Percentiles rank a stretch among this genome's conserved stretches.
Evolutionary conservation across 2,113 vertebrate species (phyloP).

Genomic region (Microcebus murinus): DNA sequence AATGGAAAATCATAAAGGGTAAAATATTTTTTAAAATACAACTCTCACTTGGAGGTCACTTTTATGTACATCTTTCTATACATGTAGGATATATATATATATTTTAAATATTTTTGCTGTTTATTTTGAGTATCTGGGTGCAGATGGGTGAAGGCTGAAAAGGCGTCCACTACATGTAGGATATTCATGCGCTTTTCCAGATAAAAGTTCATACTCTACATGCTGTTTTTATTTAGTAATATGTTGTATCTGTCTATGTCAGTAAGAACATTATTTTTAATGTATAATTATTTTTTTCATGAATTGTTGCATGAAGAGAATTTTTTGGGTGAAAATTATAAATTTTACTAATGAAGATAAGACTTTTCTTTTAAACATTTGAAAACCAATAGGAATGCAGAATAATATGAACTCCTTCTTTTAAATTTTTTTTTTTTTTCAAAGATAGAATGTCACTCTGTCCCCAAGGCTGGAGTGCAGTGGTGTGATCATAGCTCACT

Average conservation of each 20-base stretch:
- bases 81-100: neutral
- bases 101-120: too few species aligned
- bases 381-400: neutral
- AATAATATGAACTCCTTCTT: neutral
- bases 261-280: neutral
- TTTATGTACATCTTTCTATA: neutral
- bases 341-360: neutral
- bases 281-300: slow-evolving; percentile 28
- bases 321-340: neutral
- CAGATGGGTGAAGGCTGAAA: too few species aligned
- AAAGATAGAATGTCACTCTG: too few species aligned
- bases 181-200: neutral
- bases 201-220: neutral
- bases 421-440: too few species aligned
- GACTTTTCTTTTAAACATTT: neutral
- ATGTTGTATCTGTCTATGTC: slow-evolving; percentile 6
- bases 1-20: neutral
- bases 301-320: neutral
- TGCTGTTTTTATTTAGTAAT: neutral
- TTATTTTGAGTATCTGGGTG: too few species aligned
- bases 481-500: too few species aligned
- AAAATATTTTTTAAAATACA: neutral
- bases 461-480: too few species aligned
- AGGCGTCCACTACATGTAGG: too few species aligned
- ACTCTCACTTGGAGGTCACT: neutral